These are phyloP conservation scores for Climacteris rufus DNA, from an alignment of 2,113 vertebrate genomes.

Conservation along the genomic window DNA sequence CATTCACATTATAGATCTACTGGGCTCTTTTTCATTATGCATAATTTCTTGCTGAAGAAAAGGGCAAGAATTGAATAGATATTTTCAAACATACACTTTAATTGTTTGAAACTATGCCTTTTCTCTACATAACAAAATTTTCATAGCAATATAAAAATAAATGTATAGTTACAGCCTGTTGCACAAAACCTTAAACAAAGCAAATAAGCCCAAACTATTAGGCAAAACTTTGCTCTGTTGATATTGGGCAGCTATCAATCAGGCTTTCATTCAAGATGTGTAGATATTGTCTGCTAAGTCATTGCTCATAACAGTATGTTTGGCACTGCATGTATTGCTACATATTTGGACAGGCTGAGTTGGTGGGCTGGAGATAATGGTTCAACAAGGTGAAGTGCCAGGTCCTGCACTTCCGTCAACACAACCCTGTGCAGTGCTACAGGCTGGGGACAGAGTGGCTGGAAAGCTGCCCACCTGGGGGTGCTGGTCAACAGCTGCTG, in stretches of 20 bases:
- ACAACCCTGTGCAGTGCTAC: not conserved
- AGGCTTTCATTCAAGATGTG: not conserved
- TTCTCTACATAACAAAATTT: not conserved
- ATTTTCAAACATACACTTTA: not conserved
- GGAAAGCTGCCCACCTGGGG: not conserved
- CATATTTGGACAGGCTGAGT: not conserved
- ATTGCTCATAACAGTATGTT: not conserved
- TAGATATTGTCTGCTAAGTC: not conserved
- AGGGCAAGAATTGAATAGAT: not conserved
- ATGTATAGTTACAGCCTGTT: not conserved
- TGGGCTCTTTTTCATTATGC: not conserved
- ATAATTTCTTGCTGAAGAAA: not conserved
- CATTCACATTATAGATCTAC: not conserved
- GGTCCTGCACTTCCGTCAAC: not conserved
- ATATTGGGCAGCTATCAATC: not conserved
- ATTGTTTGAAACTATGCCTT: not conserved
- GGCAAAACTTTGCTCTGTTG: not conserved
- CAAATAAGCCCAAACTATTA: not conserved
- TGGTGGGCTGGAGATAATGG: fast-evolving
- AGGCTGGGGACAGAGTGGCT: not conserved
- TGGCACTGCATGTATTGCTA: not conserved
- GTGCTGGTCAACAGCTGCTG: fast-evolving
- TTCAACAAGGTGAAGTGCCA: not conserved
- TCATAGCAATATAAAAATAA: not conserved
- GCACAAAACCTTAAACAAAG: not conserved